A percentile compares a stretch with the other conserved stretches of the same genome.
Conservation (phyloP, 2,888 invertebrate species). For the Calameuta filiformis region DNA sequence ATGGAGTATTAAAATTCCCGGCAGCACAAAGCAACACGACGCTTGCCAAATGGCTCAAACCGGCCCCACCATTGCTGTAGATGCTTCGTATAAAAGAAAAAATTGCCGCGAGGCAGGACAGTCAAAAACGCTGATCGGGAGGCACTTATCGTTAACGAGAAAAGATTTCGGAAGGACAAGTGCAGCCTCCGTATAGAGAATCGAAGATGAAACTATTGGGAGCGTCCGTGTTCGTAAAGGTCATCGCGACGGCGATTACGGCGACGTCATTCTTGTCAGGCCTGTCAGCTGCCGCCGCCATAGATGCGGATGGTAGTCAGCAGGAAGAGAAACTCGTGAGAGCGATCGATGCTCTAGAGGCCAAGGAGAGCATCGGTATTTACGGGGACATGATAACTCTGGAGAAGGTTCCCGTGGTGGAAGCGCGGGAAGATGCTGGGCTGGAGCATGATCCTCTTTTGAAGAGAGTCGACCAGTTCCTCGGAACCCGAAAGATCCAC, state of each 20-base stretch:
- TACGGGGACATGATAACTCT: slow-evolving; percentile 54
- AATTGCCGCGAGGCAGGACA: slow-evolving; percentile 49
- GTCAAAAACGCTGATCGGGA: slow-evolving; percentile 47
- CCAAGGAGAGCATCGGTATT: slow-evolving; percentile 45
- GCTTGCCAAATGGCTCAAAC: slow-evolving; percentile 64
- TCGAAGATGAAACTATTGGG: slow-evolving; percentile 35
- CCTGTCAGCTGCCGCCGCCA: slow-evolving; percentile 5
- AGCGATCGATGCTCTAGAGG: slow-evolving; percentile 54
- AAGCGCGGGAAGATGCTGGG: slow-evolving; percentile 15
- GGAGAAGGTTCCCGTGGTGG: slow-evolving; percentile 47
- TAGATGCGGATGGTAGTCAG: not conserved
- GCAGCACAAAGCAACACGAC: slow-evolving; percentile 43
- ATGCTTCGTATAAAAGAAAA: slow-evolving; percentile 59
- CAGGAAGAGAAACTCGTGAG: slow-evolving; percentile 47
- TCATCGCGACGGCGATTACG: slow-evolving; percentile 14
- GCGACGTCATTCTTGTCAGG: slow-evolving; percentile 12
- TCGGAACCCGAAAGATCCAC: slow-evolving; percentile 50
- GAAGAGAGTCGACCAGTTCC: slow-evolving; percentile 54
- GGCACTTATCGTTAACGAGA: slow-evolving; percentile 8
- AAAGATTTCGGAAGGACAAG: not conserved
- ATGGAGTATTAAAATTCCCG: slow-evolving; percentile 59
- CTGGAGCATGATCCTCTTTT: slow-evolving; percentile 49
- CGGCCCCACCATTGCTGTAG: slow-evolving; percentile 53
- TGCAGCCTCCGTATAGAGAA: not conserved
- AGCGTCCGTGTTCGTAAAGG: too few species aligned